These are phyloP conservation scores for Dipodomys ordii DNA, from an alignment of 2,113 vertebrate genomes.

Conservation along the genomic window DNA sequence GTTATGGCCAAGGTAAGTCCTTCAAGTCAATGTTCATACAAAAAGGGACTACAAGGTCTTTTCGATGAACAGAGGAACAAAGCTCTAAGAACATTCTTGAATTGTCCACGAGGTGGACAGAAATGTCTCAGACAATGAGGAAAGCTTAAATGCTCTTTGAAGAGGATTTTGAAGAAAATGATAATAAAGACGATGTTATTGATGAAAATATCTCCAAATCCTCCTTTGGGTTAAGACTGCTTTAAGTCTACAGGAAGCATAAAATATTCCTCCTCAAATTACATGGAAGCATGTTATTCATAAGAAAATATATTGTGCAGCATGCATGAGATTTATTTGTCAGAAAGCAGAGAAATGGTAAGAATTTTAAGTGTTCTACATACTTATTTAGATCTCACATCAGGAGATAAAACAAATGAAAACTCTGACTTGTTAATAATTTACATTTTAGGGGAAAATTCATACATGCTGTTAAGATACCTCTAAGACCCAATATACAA, in stretches of 20 bases:
- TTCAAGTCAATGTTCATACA: too few species aligned
- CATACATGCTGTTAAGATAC: constrained; percentile 88
- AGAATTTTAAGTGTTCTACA: constrained; percentile 86
- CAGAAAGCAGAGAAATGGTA: constrained; percentile 85
- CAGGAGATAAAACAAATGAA: constrained; percentile 91
- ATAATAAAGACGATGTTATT: background rate
- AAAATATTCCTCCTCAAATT: constrained; percentile 44
- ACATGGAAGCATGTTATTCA: constrained; percentile 28
- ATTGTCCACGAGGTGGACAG: background rate
- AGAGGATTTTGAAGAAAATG: background rate
- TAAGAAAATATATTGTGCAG: constrained; percentile 70
- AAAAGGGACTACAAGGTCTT: too few species aligned
- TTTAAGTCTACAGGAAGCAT: constrained; percentile 42
- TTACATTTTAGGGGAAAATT: constrained; percentile 90
- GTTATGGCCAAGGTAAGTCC: too few species aligned
- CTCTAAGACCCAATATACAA: constrained; percentile 86
- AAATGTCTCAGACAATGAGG: constrained; percentile 5
- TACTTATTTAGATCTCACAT: constrained; percentile 91
- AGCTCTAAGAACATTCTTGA: too few species aligned
- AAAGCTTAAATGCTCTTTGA: constrained; percentile 35
- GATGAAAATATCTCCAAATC: background rate
- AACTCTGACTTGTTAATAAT: constrained; percentile 91
- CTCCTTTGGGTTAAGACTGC: constrained; percentile 15
- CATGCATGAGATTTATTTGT: constrained; percentile 84
- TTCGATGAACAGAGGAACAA: too few species aligned